phyloP scores from a whole-genome alignment of 2,797 vertebrate species.

The Huso huso region DNA sequence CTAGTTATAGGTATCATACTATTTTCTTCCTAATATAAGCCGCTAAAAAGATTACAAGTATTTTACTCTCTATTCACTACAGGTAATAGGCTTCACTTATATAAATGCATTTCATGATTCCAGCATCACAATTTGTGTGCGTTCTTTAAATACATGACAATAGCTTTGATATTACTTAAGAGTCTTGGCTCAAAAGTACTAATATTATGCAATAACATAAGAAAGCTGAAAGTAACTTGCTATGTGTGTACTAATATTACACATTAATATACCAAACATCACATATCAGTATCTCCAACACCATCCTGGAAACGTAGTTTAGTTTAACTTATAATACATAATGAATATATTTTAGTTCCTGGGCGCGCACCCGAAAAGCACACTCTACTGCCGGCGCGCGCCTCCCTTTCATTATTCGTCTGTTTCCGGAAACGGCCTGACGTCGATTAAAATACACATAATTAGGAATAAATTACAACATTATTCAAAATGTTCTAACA shows the following conservation, averaged over 20 bases:
- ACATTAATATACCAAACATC: neutral
- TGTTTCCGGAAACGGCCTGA: conserved; percentile 14
- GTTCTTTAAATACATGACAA: too few species aligned
- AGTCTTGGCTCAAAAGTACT: neutral
- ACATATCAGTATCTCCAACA: neutral
- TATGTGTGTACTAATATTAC: neutral
- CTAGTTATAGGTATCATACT: too few species aligned
- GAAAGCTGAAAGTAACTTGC: neutral
- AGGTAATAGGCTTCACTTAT: too few species aligned
- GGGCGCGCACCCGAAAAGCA: neutral
- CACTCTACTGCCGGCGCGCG: neutral
- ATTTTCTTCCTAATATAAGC: too few species aligned
- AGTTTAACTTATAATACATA: too few species aligned
- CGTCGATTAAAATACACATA: conserved; percentile 11
- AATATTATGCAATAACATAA: neutral
- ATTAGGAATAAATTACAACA: conserved; percentile 13
- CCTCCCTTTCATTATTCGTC: neutral
- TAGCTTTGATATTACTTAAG: neutral
- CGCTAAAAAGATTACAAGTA: too few species aligned
- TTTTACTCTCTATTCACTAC: too few species aligned
- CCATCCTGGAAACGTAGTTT: neutral
- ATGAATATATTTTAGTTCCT: neutral
- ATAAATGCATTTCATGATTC: too few species aligned
- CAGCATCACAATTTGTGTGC: too few species aligned
- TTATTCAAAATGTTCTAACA: conserved; percentile 11